Percentiles rank a stretch among this genome's conserved stretches.
phyloP scores from a whole-genome alignment of 2,888 invertebrate genomes.

The Zygaena filipendulae region DNA sequence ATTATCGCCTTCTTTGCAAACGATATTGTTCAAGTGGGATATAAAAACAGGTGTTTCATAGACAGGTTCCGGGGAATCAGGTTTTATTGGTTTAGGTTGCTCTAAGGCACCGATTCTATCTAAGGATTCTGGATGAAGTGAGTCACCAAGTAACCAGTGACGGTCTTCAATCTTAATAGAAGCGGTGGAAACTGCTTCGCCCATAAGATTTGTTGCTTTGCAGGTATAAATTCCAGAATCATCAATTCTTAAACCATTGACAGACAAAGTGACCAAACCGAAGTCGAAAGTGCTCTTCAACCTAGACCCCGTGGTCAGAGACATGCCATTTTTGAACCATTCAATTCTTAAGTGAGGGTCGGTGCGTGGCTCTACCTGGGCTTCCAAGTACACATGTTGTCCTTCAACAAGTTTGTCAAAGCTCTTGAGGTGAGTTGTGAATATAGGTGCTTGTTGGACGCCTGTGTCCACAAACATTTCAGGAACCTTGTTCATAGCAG shows the following conservation, averaged over 20 bases:
- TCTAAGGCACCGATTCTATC: constrained; percentile 89
- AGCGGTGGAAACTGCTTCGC: constrained; percentile 94
- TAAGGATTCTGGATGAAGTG: constrained; percentile 89
- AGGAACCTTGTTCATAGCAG: constrained; percentile 90
- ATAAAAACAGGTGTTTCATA: constrained; percentile 91
- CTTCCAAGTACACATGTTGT: constrained; percentile 87
- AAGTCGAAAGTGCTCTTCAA: constrained; percentile 96
- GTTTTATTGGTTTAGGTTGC: constrained; percentile 75
- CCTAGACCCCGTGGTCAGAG: constrained; percentile 87
- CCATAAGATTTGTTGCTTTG: constrained; percentile 91
- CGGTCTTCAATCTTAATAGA: constrained; percentile 89
- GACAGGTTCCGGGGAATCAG: constrained; percentile 78
- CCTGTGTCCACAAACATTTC: constrained; percentile 88
- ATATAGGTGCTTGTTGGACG: constrained; percentile 94
- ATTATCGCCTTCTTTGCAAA: constrained; percentile 87
- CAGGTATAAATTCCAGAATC: constrained; percentile 97
- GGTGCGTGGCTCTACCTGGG: constrained; percentile 90
- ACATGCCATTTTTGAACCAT: constrained; percentile 93
- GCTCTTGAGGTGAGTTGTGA: constrained; percentile 90
- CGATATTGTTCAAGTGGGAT: constrained; percentile 89
- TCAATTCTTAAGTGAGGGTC: constrained; percentile 89
- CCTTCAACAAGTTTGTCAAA: constrained; percentile 87
- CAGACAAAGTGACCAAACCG: constrained; percentile 92
- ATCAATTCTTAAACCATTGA: constrained; percentile 86
- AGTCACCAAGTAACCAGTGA: constrained; percentile 88